Evolutionary conservation across 2,888 invertebrate species (phyloP), one percentile per base, ranked within the genome.

Genomic region (Acronicta leporina): DNA sequence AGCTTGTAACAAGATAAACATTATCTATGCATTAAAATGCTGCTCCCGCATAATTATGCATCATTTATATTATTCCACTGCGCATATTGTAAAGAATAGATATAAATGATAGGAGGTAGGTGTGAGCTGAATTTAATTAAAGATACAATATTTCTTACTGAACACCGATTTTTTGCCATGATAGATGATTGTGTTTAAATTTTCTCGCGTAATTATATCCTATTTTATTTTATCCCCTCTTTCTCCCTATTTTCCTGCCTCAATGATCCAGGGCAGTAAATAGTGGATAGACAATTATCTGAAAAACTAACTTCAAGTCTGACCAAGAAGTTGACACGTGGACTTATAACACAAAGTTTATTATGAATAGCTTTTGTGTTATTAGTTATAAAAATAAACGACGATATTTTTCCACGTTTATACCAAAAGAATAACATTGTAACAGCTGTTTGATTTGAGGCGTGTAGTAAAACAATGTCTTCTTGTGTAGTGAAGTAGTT

Each of bases 1-100:
- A 49, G 54, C 73, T 51, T 58, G 70, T 63, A 46, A 64, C 61
- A 46, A 78, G 77, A 77, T 78, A 77, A 75, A 70, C 44, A 68
- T 70, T 78, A 77, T 70, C 73, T 71, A 13, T 25, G 59, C 44
- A 49, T 73, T 64, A 69, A 77, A 66, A 73, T 66, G 70, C 60
- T 64, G 57, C 59, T 66, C 58, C 47, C 58, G 53, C 66, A 60
- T 73, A 70, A 70, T 78, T 76, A 72, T 77, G 51, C 45, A 68
- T 72, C 49, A 59, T 67, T 68, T 62, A 49, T 65, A 63, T 68
- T 72, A 75, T 77, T 77, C 63, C 41, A 65, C 46, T 68, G 50
- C 44, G 56, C 49, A 68, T 60, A 68, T 43, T 53, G 33, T 65
- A 65, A 49, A 45, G 43, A 71, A 53, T 53, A 50, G 33, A 59